Base-by-base conservation (phyloP, 2,113 vertebrate species). In the Tachuris rubrigastra region DNA sequence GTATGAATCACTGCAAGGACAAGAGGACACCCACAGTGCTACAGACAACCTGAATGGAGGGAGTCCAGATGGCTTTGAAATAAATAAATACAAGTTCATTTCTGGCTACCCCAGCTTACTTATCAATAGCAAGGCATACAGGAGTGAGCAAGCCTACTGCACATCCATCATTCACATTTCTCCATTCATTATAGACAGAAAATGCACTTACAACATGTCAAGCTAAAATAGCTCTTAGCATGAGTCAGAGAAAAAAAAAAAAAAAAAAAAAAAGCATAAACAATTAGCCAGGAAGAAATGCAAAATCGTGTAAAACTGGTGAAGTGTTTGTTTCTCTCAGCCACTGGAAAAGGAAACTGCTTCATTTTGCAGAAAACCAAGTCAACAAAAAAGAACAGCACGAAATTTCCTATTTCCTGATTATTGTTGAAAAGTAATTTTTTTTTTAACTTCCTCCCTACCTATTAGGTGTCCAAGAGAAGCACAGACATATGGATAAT, bases 171-270 rank as follows among this genome's bases (percentile, higher is more conserved):
- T 50, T 60, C 68, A 39, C 17, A 14, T 50, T 74, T 93, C 52
- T 71, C 76, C 76, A 55, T 90, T 93, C 80, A 68, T 81, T 93
- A 84, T 5, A 63, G 86, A 81, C 73, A 89, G 86, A 93, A 95
- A 95, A 95, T 27, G 37, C 62, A 86, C 72, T 92, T 73, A 47
- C 60, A 59, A 52, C 66, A 67, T 44, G 52, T 84, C 65, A 81
- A 89, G 72, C 30, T 81, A 80, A 94, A 95, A 92, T 53, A 95
- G 86, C 55, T 95, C 69, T 63, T 86, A 52, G 76, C 50, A 67
- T 74, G 55, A 90, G 68, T 82, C 67, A 95, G 68, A 86, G 60
- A 83, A 56, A 41, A 46, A 77, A 93, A 87, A 8, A 21, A 24
- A 14, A n/a, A n/a, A 83, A 56, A 41, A 46, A 77, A 93, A 87